These are phyloP conservation scores for Cerastoderma edule DNA, from an alignment of 2,888 invertebrate species.

Conservation along the genomic window DNA sequence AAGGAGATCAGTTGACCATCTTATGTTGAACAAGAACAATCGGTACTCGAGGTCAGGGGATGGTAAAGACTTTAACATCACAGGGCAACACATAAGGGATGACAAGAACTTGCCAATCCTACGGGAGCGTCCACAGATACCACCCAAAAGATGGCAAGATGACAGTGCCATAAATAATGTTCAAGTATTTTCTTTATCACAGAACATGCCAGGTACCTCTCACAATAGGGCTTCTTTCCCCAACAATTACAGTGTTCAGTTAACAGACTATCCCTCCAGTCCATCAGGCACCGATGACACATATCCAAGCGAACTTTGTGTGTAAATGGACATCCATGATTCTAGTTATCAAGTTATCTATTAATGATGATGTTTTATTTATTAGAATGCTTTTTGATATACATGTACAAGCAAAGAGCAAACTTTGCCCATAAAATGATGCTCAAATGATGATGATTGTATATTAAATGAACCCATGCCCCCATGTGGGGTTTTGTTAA, in stretches of 20 bases:
- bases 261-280: constrained; percentile 19
- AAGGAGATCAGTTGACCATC: constrained; percentile 41
- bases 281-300: constrained; percentile 14
- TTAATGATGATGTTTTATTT: not conserved
- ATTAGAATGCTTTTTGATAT: no score
- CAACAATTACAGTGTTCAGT: constrained; percentile 20
- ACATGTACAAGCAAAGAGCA: no score
- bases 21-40: constrained; percentile 25
- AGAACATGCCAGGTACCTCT: not conserved
- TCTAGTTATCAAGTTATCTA: not conserved
- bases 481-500: no score
- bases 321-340: constrained; percentile 13
- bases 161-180: not conserved
- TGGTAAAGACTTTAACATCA: no score
- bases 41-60: no score
- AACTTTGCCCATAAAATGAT: no score
- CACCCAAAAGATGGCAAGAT: constrained; percentile 1
- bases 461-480: no score
- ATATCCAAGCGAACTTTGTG: constrained; percentile 33
- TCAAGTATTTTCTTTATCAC: constrained; percentile 19
- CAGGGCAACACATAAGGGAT: not conserved
- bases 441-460: no score
- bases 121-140: not conserved
- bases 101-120: constrained; percentile 16
- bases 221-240: constrained; percentile 17